Evolutionary conservation across 2,888 invertebrate species (phyloP).

Genomic region (Drosophila recens): DNA sequence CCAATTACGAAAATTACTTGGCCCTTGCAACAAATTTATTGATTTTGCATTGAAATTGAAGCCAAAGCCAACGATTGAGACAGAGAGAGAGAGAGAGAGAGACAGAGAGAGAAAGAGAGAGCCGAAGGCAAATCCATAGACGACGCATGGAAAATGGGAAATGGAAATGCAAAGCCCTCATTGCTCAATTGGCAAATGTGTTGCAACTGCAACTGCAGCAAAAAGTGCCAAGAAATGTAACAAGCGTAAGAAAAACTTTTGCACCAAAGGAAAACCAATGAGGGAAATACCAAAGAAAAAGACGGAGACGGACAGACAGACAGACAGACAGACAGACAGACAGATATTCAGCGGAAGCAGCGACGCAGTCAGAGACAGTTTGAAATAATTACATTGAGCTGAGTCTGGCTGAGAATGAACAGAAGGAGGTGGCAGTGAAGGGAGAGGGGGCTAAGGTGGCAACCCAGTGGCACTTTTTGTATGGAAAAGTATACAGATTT

Average conservation of each 20-base stretch:
- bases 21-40: conserved; percentile 71
- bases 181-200: conserved; percentile 75
- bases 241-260: conserved; percentile 70
- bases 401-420: background rate
- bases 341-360: conserved; percentile 64
- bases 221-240: conserved; percentile 63
- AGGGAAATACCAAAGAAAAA: conserved; percentile 43
- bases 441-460: conserved; percentile 1
- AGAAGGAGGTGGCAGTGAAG: background rate
- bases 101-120: conserved; percentile 3
- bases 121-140: conserved; percentile 8
- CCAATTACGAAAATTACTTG: conserved; percentile 80
- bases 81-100: background rate
- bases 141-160: conserved; percentile 24
- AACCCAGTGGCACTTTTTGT: too few relatives aligned
- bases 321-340: conserved; percentile 30
- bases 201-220: conserved; percentile 52
- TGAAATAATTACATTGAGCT: conserved; percentile 73
- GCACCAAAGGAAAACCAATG: conserved; percentile 53
- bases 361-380: conserved; percentile 66
- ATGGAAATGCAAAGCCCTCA: conserved; percentile 47
- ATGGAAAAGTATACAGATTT: too few relatives aligned
- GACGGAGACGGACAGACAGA: background rate
- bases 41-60: conserved; percentile 74
- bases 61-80: conserved; percentile 33